Evolutionary conservation across 2,888 invertebrate genomes (phyloP).

Genomic region (Pammene fasciana): DNA sequence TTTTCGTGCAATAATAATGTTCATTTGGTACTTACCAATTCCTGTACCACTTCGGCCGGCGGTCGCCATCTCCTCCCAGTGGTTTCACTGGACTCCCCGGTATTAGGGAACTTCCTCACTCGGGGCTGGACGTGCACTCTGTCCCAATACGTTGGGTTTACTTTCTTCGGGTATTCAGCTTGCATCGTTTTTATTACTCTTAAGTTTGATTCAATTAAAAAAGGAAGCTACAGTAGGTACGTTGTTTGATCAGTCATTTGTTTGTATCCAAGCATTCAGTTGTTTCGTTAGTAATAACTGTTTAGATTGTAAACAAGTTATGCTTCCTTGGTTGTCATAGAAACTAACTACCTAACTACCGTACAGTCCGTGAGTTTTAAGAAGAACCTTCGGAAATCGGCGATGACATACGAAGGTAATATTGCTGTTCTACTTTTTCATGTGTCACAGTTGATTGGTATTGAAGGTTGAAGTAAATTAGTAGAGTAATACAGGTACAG

Average conservation of each 20-base stretch:
- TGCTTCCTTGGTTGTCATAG: conserved; percentile 14
- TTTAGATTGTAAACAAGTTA: neutral
- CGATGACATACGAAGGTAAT: too few species aligned
- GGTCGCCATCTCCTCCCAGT: conserved; percentile 59
- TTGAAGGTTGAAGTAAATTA: too few species aligned
- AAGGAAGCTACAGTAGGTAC: neutral
- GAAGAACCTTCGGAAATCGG: too few species aligned
- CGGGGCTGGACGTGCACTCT: conserved; percentile 65
- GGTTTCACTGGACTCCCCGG: conserved; percentile 63
- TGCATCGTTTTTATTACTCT: conserved; percentile 58
- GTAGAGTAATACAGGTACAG: too few species aligned
- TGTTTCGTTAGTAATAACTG: conserved; percentile 10
- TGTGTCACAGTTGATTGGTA: too few species aligned
- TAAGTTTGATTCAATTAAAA: neutral
- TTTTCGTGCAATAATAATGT: neutral
- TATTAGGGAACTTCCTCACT: conserved; percentile 59
- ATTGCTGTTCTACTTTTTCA: too few species aligned
- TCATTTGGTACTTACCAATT: conserved; percentile 56
- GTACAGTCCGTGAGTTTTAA: too few species aligned
- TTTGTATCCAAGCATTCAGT: conserved; percentile 27
- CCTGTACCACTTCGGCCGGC: conserved; percentile 59
- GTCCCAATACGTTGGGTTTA: conserved; percentile 60
- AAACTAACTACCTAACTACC: neutral
- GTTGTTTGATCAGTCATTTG: conserved; percentile 11
- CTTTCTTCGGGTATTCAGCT: conserved; percentile 63